Conservation (phyloP, 2,797 vertebrate genomes). For the Scleropages formosus region DNA sequence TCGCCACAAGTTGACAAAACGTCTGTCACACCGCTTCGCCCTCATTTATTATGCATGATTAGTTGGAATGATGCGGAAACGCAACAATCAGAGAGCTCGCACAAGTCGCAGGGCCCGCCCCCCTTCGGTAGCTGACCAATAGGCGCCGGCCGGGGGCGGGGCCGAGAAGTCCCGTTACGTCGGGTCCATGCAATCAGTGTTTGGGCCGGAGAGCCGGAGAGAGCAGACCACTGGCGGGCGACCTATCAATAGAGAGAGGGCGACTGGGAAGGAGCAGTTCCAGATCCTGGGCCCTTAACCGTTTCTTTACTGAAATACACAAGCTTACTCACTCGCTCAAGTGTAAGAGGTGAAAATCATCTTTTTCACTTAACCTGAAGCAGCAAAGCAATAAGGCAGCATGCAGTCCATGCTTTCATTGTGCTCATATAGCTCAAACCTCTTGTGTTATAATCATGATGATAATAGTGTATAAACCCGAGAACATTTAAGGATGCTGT, state of each 20-base stretch:
- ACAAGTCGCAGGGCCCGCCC: not conserved
- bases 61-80: slow-evolving; percentile 22
- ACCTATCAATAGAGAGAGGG: slow-evolving; percentile 62
- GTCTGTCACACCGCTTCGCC: slow-evolving; percentile 15
- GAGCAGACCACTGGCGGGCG: slow-evolving; percentile 65
- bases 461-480: too few relatives aligned
- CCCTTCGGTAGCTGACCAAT: slow-evolving; percentile 36
- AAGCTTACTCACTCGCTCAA: too few relatives aligned
- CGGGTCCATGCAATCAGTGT: slow-evolving; percentile 44
- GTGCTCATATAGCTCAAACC: too few relatives aligned
- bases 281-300: slow-evolving; percentile 61
- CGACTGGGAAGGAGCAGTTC: slow-evolving; percentile 43
- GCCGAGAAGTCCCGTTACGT: slow-evolving; percentile 43
- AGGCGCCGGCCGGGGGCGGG: slow-evolving; percentile 56
- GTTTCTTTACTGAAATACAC: slow-evolving; percentile 36
- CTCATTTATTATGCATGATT: slow-evolving; percentile 18
- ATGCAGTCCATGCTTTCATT: too few relatives aligned
- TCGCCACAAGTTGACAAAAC: slow-evolving; percentile 27
- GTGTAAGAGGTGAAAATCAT: too few relatives aligned
- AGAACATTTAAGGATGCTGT: too few relatives aligned
- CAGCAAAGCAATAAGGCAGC: too few relatives aligned
- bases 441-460: too few relatives aligned
- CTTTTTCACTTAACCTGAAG: too few relatives aligned
- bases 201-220: slow-evolving; percentile 38
- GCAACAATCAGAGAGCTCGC: not conserved